Evolutionary conservation across 2,113 vertebrate genomes (phyloP).

Genomic region (Rhynchopsitta pachyrhyncha): DNA sequence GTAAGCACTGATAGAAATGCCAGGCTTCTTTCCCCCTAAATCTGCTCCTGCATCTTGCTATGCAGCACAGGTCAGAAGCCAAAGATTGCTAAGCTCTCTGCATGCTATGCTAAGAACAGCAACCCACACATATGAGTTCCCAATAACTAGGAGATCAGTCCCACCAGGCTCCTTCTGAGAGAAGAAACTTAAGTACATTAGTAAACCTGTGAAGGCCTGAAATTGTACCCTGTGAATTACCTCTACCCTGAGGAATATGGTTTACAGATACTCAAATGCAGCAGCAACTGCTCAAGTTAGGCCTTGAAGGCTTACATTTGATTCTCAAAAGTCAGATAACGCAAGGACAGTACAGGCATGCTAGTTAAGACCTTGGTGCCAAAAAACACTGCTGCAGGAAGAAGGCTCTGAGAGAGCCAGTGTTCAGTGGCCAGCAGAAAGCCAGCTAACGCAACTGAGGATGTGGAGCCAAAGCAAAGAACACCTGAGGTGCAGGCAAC

Average conservation of each 20-base stretch:
- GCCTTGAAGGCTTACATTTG: neutral
- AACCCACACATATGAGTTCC: fast-evolving
- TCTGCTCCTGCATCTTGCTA: neutral
- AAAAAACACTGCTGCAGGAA: fast-evolving
- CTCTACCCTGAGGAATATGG: neutral
- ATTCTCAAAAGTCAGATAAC: neutral
- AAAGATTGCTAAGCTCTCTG: neutral
- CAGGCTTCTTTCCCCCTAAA: neutral
- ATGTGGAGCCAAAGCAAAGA: neutral
- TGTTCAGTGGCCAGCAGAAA: neutral
- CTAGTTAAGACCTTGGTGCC: neutral
- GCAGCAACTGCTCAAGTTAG: neutral
- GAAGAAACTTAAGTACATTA: neutral
- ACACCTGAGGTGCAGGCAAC: neutral
- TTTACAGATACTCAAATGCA: neutral
- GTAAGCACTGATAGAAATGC: neutral
- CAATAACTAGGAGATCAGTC: fast-evolving
- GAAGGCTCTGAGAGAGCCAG: neutral
- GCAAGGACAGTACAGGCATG: too few relatives aligned
- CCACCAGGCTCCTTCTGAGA: neutral
- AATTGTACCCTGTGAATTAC: neutral
- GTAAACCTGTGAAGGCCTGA: neutral
- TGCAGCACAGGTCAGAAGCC: neutral
- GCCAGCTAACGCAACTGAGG: fast-evolving
- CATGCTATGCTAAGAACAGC: fast-evolving